These are phyloP conservation scores for Benthosema pterotum DNA, from an alignment of 2,797 vertebrate genomes.

Conservation along the genomic window DNA sequence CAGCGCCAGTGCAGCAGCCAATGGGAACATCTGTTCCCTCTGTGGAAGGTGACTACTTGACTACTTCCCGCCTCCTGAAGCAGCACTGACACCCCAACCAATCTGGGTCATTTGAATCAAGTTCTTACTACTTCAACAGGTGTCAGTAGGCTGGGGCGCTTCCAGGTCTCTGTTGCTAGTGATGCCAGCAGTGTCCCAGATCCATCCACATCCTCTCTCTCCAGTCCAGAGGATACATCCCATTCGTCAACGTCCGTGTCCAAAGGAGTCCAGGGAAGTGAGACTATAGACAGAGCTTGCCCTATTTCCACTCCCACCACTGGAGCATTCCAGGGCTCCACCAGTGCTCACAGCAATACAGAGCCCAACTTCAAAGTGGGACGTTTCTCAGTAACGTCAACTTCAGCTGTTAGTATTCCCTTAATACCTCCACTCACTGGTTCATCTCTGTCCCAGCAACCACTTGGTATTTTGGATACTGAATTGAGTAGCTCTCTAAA, in stretches of 20 bases:
- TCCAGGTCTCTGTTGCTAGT: conserved; percentile 73
- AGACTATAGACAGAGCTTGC: conserved; percentile 62
- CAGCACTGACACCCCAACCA: conserved; percentile 84
- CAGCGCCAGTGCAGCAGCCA: too few relatives aligned
- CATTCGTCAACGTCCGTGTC: conserved; percentile 74
- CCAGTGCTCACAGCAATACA: conserved; percentile 54
- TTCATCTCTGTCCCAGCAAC: conserved; percentile 84
- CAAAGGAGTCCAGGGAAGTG: conserved; percentile 45
- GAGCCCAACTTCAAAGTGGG: conserved; percentile 9
- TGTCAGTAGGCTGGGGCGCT: conserved; percentile 71
- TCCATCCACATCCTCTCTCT: conserved; percentile 57
- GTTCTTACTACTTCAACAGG: conserved; percentile 40
- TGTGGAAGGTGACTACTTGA: conserved; percentile 30
- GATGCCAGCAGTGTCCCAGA: conserved; percentile 55
- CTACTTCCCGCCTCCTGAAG: conserved; percentile 79
- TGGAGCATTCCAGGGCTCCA: conserved; percentile 90
- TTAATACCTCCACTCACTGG: conserved; percentile 86
- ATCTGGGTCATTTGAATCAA: conserved; percentile 71
- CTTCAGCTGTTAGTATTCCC: conserved; percentile 37
- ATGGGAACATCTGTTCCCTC: too few relatives aligned
- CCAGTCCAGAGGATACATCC: conserved; percentile 93
- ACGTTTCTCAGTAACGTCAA: too few relatives aligned
- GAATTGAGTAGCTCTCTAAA: conserved; percentile 69
- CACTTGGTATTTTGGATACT: conserved; percentile 55
- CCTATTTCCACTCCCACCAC: conserved; percentile 69